Base-by-base conservation (phyloP, 35 echinoderm and acorn worm species). In the Stichopus chloronotus region DNA sequence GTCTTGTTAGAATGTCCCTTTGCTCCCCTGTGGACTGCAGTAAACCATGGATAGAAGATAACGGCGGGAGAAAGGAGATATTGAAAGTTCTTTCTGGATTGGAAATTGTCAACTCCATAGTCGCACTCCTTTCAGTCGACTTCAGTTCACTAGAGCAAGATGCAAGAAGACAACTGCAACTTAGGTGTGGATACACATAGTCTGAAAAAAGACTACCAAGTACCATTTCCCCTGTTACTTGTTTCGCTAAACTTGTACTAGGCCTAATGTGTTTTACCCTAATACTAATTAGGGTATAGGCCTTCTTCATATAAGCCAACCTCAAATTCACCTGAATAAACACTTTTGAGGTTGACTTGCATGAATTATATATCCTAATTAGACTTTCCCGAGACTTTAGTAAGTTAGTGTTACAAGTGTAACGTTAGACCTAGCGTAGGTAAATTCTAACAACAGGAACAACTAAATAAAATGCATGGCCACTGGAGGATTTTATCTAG, bases 91-190 rank as follows among this genome's bases (percentile, higher is more conserved):
- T 98, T 25, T 96, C 97, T 24, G 95, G 97, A 8, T 78, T 98
- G 59, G 97, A 98, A 77, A 94, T 98, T 14, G 97, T 98, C 19
- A 98, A 98, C 78, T 98, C 97, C 8, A 98, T 98, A 71, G 97
- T 98, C 16, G 97, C 97, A 2, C 79, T 98, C 56, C 84, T 98
- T 20, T 98, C 97, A 3, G 97, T 98, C 11, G 97, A 98, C 87
- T 98, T 98, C 76, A 98, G 92, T 78, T 94, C 97, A 55, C 72
- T 98, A 25, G 97, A 98, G 87, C 95, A 96, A 24, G 97, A 98
- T 93, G 97, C 97, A 24, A 93, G 90, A 71, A 98, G 96, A 90
- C 95, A 98, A 88, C 84, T 94, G 9, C 95, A 95, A 59, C 71
- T 98, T 53, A 98, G 97, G 97, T 98, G 55, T 93, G 59, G 14